These are phyloP conservation scores for Alviniconcha strummeri DNA, from an alignment of 2,888 invertebrate genomes.

Conservation along the genomic window DNA sequence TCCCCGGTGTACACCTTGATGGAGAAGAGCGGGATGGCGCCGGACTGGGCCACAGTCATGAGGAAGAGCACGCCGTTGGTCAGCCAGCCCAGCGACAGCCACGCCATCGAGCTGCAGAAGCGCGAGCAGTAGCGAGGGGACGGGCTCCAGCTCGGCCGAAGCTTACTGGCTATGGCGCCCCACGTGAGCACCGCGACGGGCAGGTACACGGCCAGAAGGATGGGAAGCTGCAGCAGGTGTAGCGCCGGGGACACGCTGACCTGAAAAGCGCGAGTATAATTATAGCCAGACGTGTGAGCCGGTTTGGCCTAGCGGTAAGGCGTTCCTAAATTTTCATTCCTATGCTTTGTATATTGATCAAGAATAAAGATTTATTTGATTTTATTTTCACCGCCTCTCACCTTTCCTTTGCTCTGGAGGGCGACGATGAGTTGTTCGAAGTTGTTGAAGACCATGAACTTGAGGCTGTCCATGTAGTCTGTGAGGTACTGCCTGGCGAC, in stretches of 20 bases:
- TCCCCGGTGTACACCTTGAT: background rate
- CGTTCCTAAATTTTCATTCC: no score
- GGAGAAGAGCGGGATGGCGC: background rate
- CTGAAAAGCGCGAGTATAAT: background rate
- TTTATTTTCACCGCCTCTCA: no score
- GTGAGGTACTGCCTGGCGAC: no score
- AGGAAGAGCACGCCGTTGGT: background rate
- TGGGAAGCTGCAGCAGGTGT: background rate
- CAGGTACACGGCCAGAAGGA: background rate
- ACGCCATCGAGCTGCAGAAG: background rate
- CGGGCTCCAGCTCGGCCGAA: background rate
- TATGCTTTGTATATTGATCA: no score
- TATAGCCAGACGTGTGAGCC: no score
- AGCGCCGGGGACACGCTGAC: background rate
- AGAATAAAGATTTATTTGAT: no score
- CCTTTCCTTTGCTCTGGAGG: no score
- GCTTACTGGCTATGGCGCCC: background rate
- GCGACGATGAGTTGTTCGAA: no score
- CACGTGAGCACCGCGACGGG: background rate
- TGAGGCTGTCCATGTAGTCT: no score
- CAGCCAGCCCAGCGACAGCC: background rate
- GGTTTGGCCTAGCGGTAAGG: no score
- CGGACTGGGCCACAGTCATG: background rate
- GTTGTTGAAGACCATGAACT: no score
- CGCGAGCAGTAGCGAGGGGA: background rate